These are phyloP conservation scores for Prunella himalayana DNA, from an alignment of 2,113 vertebrate genomes.

Conservation along the genomic window DNA sequence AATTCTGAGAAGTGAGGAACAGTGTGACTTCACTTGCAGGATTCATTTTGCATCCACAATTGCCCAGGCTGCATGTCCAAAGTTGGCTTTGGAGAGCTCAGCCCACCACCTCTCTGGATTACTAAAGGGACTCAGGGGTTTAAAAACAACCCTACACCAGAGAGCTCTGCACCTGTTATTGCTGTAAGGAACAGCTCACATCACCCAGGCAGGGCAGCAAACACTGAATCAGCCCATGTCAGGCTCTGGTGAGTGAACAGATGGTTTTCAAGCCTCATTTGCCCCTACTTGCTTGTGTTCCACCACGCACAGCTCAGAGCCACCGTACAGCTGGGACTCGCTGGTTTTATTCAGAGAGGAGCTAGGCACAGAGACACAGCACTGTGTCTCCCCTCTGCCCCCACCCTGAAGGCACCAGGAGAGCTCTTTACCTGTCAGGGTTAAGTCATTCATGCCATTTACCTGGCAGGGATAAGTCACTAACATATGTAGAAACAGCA, in stretches of 20 bases:
- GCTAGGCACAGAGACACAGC: background rate
- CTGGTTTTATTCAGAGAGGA: background rate
- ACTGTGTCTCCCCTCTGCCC: background rate
- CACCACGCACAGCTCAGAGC: background rate
- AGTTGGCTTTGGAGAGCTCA: background rate
- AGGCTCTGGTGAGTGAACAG: background rate
- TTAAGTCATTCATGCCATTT: background rate
- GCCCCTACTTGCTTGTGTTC: background rate
- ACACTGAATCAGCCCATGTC: background rate
- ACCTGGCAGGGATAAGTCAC: background rate
- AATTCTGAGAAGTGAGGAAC: background rate
- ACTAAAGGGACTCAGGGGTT: background rate
- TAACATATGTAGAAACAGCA: background rate
- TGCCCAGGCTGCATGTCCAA: background rate
- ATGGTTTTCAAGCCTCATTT: conserved; percentile 45
- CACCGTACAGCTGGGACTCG: rapidly evolving
- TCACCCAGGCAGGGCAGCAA: background rate
- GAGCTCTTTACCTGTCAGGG: background rate
- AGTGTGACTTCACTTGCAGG: rapidly evolving
- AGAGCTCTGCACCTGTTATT: background rate
- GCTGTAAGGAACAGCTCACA: background rate
- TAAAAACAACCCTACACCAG: background rate
- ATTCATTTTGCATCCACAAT: background rate
- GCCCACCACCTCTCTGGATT: background rate
- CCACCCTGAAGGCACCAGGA: background rate